Percentiles rank a stretch among this genome's conserved stretches.
phyloP scores from a whole-genome alignment of 2,888 invertebrate species.

The Gymnosoma rotundatum region DNA sequence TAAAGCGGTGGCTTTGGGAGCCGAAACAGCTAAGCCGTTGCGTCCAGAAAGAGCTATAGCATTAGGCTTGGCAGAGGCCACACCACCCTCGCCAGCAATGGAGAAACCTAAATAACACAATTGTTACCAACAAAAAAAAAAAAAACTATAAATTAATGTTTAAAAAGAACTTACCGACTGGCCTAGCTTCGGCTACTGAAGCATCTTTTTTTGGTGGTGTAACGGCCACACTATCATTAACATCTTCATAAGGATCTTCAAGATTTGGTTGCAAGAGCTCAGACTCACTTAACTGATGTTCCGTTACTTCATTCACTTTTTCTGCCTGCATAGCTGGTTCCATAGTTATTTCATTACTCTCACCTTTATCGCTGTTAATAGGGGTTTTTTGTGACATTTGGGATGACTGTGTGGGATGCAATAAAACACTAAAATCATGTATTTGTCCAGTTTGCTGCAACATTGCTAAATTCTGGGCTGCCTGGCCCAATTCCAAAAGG shows the following conservation, averaged over 20 bases:
- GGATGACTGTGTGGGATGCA: constrained; percentile 75
- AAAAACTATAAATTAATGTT: constrained; percentile 33
- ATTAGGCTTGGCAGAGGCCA: constrained; percentile 88
- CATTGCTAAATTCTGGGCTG: constrained; percentile 84
- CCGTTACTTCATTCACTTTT: constrained; percentile 76
- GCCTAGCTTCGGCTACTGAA: constrained; percentile 89
- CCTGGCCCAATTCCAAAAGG: constrained; percentile 84
- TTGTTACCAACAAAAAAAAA: neutral
- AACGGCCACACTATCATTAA: constrained; percentile 82
- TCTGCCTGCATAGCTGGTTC: constrained; percentile 73
- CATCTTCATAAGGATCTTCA: constrained; percentile 80
- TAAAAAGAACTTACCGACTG: constrained; percentile 84
- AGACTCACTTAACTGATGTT: constrained; percentile 75
- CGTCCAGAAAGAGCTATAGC: constrained; percentile 88
- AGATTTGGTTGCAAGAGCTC: constrained; percentile 79
- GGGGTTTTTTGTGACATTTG: constrained; percentile 72
- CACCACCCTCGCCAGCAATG: constrained; percentile 86
- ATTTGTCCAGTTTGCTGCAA: constrained; percentile 83
- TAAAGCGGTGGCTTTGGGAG: constrained; percentile 89
- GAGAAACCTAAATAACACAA: constrained; percentile 83
- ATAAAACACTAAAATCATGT: constrained; percentile 83
- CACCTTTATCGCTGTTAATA: neutral
- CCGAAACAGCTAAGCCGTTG: constrained; percentile 87
- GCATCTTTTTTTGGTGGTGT: constrained; percentile 84
- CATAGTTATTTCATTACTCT: constrained; percentile 64